Evolutionary conservation across 2,888 invertebrate species (phyloP).

Genomic region (Patella pellucida): DNA sequence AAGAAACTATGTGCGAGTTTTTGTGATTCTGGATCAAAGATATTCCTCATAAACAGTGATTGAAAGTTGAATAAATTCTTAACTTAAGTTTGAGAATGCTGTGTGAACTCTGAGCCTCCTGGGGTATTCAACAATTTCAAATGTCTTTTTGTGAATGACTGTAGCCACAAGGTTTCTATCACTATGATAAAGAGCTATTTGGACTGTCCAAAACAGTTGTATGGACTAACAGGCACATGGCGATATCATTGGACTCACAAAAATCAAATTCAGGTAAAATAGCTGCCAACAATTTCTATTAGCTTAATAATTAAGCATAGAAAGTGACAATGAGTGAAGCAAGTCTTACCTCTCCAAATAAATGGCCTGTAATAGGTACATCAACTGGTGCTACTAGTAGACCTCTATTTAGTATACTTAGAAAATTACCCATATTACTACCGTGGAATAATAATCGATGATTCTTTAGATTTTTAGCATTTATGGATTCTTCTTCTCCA

Average conservation of each 20-base stretch:
- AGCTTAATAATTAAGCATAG: background rate
- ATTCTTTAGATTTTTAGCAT: constrained; percentile 54
- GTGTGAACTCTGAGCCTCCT: too few relatives aligned
- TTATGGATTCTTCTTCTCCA: constrained; percentile 56
- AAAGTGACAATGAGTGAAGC: background rate
- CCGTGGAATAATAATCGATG: constrained; percentile 73
- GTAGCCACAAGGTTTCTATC: too few relatives aligned
- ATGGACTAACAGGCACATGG: background rate
- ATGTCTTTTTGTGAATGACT: background rate
- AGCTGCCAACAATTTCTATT: too few relatives aligned
- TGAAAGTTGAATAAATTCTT: too few relatives aligned
- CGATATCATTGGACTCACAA: too few relatives aligned
- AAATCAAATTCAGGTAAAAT: too few relatives aligned
- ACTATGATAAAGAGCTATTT: background rate
- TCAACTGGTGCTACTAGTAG: constrained; percentile 72
- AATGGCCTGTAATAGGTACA: constrained; percentile 69
- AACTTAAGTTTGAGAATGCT: too few relatives aligned
- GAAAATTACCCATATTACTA: constrained; percentile 72
- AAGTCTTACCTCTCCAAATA: constrained; percentile 70
- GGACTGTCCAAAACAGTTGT: background rate
- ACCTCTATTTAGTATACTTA: constrained; percentile 73
- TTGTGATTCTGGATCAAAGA: too few relatives aligned
- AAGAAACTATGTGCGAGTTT: too few relatives aligned
- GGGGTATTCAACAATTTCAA: background rate
- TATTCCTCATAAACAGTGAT: too few relatives aligned